These are phyloP conservation scores for Heliothis peltigera DNA, from an alignment of 2,888 invertebrate species.

Conservation along the genomic window DNA sequence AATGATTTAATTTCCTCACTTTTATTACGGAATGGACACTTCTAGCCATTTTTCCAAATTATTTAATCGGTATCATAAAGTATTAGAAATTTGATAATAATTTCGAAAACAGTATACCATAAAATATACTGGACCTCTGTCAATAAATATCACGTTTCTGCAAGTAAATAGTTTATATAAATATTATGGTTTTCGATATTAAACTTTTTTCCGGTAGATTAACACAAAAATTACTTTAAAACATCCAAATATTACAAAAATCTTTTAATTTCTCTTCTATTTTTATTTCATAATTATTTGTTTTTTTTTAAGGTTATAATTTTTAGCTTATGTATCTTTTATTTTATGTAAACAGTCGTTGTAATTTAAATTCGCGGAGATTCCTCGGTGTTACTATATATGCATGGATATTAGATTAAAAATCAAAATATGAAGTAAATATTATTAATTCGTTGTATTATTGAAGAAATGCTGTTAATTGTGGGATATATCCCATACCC, in stretches of 20 bases:
- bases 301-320: constrained; percentile 23
- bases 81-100: constrained; percentile 14
- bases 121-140: constrained; percentile 21
- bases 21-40: neutral
- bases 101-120: constrained; percentile 10
- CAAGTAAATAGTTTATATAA: constrained; percentile 24
- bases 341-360: constrained; percentile 61
- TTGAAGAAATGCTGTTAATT: constrained; percentile 26
- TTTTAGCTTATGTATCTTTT: constrained; percentile 21
- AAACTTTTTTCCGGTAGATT: neutral
- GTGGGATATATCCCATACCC: neutral
- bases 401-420: constrained; percentile 35
- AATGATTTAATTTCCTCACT: constrained; percentile 4
- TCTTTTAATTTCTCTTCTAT: neutral
- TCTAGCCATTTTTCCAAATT: neutral
- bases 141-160: constrained; percentile 4
- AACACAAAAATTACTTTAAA: constrained; percentile 6
- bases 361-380: constrained; percentile 65
- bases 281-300: constrained; percentile 15
- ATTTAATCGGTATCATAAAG: neutral
- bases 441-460: constrained; percentile 54
- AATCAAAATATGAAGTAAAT: constrained; percentile 23
- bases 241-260: constrained; percentile 7
- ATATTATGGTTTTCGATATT: neutral
- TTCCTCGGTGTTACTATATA: constrained; percentile 32